phyloP scores from a whole-genome alignment of 2,113 vertebrate genomes.

The Eonycteris spelaea region DNA sequence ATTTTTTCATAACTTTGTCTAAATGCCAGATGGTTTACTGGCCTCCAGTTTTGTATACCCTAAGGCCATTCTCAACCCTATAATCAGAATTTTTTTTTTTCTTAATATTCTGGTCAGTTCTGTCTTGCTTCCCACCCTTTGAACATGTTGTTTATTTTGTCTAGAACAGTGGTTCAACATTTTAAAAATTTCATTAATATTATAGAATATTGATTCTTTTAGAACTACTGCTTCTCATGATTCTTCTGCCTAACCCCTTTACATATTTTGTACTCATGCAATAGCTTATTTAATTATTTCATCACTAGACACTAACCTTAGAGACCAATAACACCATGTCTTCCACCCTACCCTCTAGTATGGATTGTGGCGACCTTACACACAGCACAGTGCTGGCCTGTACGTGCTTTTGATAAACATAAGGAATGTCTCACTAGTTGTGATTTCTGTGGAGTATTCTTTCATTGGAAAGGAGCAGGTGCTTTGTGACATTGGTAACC shows the following conservation, averaged over 20 bases:
- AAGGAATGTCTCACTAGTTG: not conserved
- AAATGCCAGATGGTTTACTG: not conserved
- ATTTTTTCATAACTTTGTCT: not conserved
- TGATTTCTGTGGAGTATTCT: not conserved
- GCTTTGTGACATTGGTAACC: not conserved
- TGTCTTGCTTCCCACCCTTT: not conserved
- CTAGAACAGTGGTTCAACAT: conserved; percentile 9
- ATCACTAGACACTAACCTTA: not conserved
- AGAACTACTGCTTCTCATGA: not conserved
- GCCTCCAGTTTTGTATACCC: not conserved
- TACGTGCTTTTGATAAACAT: not conserved
- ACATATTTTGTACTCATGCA: not conserved
- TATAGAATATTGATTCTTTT: not conserved
- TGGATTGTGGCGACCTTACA: not conserved
- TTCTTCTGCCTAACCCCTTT: not conserved
- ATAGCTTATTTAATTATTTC: not conserved
- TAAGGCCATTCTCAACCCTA: not conserved
- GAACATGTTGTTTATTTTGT: not conserved
- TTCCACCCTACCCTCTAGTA: not conserved
- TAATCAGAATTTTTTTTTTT: not conserved
- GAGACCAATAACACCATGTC: not conserved
- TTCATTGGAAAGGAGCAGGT: not conserved
- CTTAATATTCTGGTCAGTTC: not conserved
- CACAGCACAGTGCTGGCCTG: not conserved
- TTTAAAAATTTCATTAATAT: not conserved